These are phyloP conservation scores for Trichomalopsis sarcophagae DNA, from an alignment of 1,140 invertebrate species.

Conservation along the genomic window DNA sequence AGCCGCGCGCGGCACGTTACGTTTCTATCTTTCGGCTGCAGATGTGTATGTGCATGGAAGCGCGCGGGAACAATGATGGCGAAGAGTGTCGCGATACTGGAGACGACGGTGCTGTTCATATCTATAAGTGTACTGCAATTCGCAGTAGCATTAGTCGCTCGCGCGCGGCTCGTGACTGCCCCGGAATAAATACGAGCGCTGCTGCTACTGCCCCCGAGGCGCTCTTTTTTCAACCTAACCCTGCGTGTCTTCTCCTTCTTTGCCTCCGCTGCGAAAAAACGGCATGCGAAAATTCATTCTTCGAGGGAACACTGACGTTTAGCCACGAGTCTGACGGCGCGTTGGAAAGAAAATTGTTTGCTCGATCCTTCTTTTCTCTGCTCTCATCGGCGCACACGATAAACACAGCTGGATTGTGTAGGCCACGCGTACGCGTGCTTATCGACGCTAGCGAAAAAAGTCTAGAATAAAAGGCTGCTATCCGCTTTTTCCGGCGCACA, in stretches of 20 bases:
- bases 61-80: constrained; percentile 42
- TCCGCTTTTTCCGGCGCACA: background rate
- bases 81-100: constrained; percentile 29
- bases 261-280: background rate
- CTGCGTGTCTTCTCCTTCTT: too few relatives aligned
- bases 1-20: background rate
- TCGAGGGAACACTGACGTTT: background rate
- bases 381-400: background rate
- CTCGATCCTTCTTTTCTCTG: too few relatives aligned
- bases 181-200: constrained; percentile 64
- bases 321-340: background rate
- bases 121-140: background rate
- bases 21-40: background rate
- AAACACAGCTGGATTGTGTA: background rate
- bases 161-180: constrained; percentile 24
- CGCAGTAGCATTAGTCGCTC: background rate
- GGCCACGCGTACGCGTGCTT: background rate
- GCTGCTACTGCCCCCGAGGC: constrained; percentile 53
- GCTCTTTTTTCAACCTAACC: constrained; percentile 12
- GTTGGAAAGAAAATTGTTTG: too few relatives aligned
- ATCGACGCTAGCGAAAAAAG: constrained; percentile 14
- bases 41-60: background rate
- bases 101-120: background rate
- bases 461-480: background rate
- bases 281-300: background rate